Conservation (phyloP, 2,888 invertebrate genomes). For the Folsomia manolachei region DNA sequence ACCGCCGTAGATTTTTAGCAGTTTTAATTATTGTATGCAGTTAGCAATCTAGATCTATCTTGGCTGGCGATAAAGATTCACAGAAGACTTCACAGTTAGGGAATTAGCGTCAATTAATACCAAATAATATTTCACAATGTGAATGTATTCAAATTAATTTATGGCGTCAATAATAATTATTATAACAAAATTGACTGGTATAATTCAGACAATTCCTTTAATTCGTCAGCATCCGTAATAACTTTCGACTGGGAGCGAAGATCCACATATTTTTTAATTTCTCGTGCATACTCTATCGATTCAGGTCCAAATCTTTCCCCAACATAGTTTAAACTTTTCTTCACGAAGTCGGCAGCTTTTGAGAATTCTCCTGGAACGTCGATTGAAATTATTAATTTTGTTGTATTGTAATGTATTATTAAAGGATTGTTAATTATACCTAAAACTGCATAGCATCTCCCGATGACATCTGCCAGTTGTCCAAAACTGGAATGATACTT, state of each 20-base stretch:
- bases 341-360: constrained; percentile 56
- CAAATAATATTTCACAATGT: neutral
- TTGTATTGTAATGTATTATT: too few species aligned
- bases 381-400: constrained; percentile 12
- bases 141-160: too few species aligned
- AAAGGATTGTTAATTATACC: too few species aligned
- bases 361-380: constrained; percentile 54
- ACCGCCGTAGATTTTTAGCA: too few species aligned
- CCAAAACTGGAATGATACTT: constrained; percentile 53
- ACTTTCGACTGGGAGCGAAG: constrained; percentile 51
- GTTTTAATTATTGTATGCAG: too few species aligned
- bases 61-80: too few species aligned
- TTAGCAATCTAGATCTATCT: too few species aligned
- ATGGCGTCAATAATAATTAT: too few species aligned
- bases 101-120: too few species aligned
- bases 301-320: constrained; percentile 63
- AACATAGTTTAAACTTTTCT: constrained; percentile 61
- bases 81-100: too few species aligned
- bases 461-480: constrained; percentile 57
- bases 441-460: constrained; percentile 58
- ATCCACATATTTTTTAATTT: constrained; percentile 65
- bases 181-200: neutral
- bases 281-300: constrained; percentile 66
- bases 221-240: neutral
- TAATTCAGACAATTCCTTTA: neutral